Evolutionary conservation across 2,888 invertebrate species (phyloP).

Genomic region (Phaonia tiefii): DNA sequence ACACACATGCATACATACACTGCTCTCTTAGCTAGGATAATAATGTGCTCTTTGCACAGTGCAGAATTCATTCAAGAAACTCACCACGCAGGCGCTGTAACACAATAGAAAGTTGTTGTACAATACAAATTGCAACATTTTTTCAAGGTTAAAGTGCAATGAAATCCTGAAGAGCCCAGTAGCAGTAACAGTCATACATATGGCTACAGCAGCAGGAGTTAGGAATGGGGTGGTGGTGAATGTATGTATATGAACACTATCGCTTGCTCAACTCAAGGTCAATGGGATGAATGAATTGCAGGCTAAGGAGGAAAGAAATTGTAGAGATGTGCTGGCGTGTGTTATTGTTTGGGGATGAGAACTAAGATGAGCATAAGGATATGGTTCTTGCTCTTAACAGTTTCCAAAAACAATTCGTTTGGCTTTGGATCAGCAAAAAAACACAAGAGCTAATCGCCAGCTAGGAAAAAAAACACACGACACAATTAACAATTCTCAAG

Average conservation of each 20-base stretch:
- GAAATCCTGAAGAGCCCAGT: constrained; percentile 70
- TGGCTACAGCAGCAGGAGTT: too few species aligned
- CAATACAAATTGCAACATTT: constrained; percentile 64
- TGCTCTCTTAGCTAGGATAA: constrained; percentile 39
- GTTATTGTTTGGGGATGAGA: too few species aligned
- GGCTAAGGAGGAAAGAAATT: background rate
- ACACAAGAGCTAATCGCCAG: background rate
- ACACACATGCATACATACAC: background rate
- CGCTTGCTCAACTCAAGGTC: constrained; percentile 62
- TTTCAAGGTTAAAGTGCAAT: constrained; percentile 81
- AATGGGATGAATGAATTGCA: constrained; percentile 37
- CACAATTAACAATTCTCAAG: constrained; percentile 19
- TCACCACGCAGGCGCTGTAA: constrained; percentile 69
- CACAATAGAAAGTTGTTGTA: constrained; percentile 20
- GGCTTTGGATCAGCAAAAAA: background rate
- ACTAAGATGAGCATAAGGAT: too few species aligned
- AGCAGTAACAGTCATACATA: background rate
- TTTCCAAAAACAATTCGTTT: background rate
- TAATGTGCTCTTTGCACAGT: constrained; percentile 43
- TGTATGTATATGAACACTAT: constrained; percentile 33
- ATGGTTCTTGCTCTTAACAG: background rate
- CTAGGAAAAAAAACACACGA: constrained; percentile 8
- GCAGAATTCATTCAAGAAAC: constrained; percentile 6
- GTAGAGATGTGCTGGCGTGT: background rate
- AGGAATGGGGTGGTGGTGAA: background rate